Evolutionary conservation across 2,888 invertebrate species (phyloP), one percentile per base, ranked within the genome.

Genomic region (Ornithoptera priamus): DNA sequence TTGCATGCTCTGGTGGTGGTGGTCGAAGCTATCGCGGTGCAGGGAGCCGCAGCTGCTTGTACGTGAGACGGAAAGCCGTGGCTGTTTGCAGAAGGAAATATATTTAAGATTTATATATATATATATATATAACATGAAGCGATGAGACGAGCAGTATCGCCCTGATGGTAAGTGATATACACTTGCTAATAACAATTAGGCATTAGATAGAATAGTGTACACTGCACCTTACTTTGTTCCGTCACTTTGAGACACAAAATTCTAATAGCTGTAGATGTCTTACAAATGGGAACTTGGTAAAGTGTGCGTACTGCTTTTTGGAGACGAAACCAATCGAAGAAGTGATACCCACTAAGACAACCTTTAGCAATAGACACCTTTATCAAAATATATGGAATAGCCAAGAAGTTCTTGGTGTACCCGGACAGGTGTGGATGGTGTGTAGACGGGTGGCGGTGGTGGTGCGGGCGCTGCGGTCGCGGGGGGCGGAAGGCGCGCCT

Each of bases 401-500:
- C 18, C 18, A 50, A 4, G 50, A 2, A 50, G 15, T 50, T 2
- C 17, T 50, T 57, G 20, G 8, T 42, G 12, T 72, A 93, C 94
- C 79, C 94, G 78, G 2, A 81, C 82, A 2, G 94, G 93, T 10
- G 94, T 93, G 70, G 93, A 85, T 66, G 93, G 93, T 0, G 93
- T 89, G 74, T 93, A 93, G 22, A 93, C 92, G n/a, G 94, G 93
- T 1, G 94, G 93, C 60, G 92, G 89, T 3, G 85, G 89, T 17
- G 87, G 85, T 46, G 78, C 72, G 53, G 76, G 71, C 71, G 86
- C 85, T 67, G 93, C 93, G 36, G 96, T 87, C 65, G 93, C 94
- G 0, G 96, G 75, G 39, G 79, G 67, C 53, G 94, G 94, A 69
- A 97, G 88, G 61, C 93, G 94, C 0, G 97, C 97, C 89, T 99